Evolutionary conservation across 2,888 invertebrate species (phyloP).

Genomic region (Sphaeridia pumilis): DNA sequence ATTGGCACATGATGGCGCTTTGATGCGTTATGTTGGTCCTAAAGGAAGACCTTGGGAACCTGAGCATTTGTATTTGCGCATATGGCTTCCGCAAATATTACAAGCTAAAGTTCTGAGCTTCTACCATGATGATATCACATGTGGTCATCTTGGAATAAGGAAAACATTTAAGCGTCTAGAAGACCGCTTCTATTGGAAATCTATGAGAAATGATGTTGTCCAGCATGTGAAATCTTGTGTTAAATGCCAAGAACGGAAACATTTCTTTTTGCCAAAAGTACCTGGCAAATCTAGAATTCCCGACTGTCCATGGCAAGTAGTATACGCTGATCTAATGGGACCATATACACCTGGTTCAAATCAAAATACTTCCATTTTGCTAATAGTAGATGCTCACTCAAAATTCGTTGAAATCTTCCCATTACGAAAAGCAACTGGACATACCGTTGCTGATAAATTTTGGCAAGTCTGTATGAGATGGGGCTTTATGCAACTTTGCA

Average conservation of each 20-base stretch:
- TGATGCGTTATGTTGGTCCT: conserved; percentile 12
- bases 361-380: conserved; percentile 12
- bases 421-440: not conserved
- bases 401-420: not conserved
- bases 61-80: conserved; percentile 12
- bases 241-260: conserved; percentile 16
- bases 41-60: conserved; percentile 19
- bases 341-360: conserved; percentile 17
- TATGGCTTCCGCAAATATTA: conserved; percentile 17
- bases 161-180: conserved; percentile 22
- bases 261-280: not conserved
- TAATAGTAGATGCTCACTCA: conserved; percentile 4
- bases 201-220: conserved; percentile 17
- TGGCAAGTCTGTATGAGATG: conserved; percentile 12
- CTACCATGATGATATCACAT: conserved; percentile 12
- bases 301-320: conserved; percentile 10
- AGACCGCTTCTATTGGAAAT: conserved; percentile 18
- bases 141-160: conserved; percentile 20
- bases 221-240: conserved; percentile 17
- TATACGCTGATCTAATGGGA: conserved; percentile 22
- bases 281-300: conserved; percentile 1
- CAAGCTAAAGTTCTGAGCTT: not conserved
- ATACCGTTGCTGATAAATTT: conserved; percentile 11
- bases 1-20: not conserved
- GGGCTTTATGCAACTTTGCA: conserved; percentile 10